Base-by-base conservation (phyloP, 2,888 invertebrate genomes). In the Hemithea aestivaria region DNA sequence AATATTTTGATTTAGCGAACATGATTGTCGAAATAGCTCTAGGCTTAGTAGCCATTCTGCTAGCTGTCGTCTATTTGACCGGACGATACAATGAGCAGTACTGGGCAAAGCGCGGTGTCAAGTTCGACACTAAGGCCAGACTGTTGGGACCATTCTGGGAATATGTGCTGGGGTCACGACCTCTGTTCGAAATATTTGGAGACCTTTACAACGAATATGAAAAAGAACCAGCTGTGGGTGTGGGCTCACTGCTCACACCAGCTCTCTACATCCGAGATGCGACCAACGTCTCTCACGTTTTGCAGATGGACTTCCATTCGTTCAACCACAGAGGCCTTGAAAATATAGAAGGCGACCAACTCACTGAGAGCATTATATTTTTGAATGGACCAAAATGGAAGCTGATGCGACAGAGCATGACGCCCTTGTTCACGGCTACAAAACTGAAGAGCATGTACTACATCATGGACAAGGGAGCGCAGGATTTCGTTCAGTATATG, bases 371-470 rank as follows among this genome's bases (percentile, higher is more conserved):
- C 27, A 40, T 76, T 1, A 46, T 75, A 1, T 52, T 75, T 20
- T 51, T 66, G 37, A 40, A 66, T 9, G 63, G 78, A 1, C 63
- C 62, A 7, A 60, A 66, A 42, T 84, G 82, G 85, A 73, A 75
- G 37, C 48, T 70, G 6, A 56, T 79, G 7, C 56, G 81, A 7
- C 76, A 78, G 21, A 78, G 67, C 33, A 48, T 85, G 40, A 43
- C 48, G 54, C 76, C 82, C 0, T 53, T 75, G 0, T 83, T 84
- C 41, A 78, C 79, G 0, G 55, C 65, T 0, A 52, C 59, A 0
- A 83, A 82, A 45, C 53, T 83, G n/a, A 75, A 65, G 35, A 78
- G 72, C 20, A 75, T 84, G 75, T 80, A 68, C 42, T 69, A 67
- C 28, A 70, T 77, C 1, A 66, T 79, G 16, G 71, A 72, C n/a